Base-by-base conservation (phyloP, 2,888 invertebrate species). In the Epirrhoe alternata region DNA sequence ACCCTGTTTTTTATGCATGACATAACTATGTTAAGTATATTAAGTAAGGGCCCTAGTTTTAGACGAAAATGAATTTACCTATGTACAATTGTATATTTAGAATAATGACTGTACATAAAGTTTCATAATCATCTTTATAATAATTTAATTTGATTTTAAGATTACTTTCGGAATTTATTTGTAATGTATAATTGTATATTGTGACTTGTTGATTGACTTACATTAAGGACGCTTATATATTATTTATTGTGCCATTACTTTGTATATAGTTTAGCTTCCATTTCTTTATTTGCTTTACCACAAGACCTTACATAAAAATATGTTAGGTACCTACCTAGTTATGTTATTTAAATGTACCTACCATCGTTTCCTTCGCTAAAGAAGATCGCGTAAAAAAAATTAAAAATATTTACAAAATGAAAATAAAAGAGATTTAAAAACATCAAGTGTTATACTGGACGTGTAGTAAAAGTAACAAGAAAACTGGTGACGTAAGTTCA, bases 201-300 rank as follows among this genome's bases (percentile, higher is more conserved):
- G 24, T 14, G 4, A 14, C 7, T 5, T 16, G 17, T 33, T 50
- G 10, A 45, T 52, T 14, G n/a, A 49, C 8, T 54, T 47, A 33
- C 14, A 31, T 33, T 61, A 30, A 49, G 33, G 35, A 47, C 50
- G 60, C 52, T 66, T 57, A 42, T 52, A 60, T 61, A 50, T 64
- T 71, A 68, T 70, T 65, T 73, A 73, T 71, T 66, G 73, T 73
- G 73, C 73, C 73, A 73, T 70, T 69, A 45, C 31, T 50, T 69
- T 73, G 72, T 73, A 73, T 49, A 70, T 69, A 69, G 35, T 35
- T 24, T 47, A 53, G 53, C 58, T 58, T 68, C 38, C 0, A 12
- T 61, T 31, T 50, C 31, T 16, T 55, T 14, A 42, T 53, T 30
- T 49, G 5, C 30, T 10, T 54, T 42, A 45, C 12, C 31, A 47